Conservation (phyloP, 2,888 invertebrate genomes). For the Apoderus coryli region DNA sequence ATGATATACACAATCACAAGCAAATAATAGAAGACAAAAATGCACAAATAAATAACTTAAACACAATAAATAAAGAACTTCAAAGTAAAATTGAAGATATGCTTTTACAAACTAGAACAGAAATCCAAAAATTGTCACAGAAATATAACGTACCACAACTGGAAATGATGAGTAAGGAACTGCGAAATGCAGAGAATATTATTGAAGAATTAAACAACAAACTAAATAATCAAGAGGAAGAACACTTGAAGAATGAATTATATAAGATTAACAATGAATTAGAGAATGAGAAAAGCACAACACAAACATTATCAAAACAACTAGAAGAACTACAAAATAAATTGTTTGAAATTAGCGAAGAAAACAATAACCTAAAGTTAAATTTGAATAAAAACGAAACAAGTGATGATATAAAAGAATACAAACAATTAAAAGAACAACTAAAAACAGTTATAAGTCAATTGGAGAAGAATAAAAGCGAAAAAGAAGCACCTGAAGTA, state of each 20-base stretch:
- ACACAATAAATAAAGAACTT: slow-evolving; percentile 22
- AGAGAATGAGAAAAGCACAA: too few species aligned
- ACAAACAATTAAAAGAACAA: too few species aligned
- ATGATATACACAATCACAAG: slow-evolving; percentile 22
- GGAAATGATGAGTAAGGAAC: slow-evolving; percentile 24
- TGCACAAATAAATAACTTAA: slow-evolving; percentile 21
- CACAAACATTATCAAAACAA: slow-evolving; percentile 14
- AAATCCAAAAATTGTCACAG: slow-evolving; percentile 23
- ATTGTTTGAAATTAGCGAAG: too few species aligned
- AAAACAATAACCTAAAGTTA: too few species aligned
- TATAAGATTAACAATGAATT: too few species aligned
- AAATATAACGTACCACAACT: slow-evolving; percentile 26
- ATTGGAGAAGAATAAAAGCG: too few species aligned
- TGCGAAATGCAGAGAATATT: slow-evolving; percentile 20
- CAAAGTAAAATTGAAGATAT: slow-evolving; percentile 25
- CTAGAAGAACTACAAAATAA: too few species aligned
- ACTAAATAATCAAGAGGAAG: slow-evolving; percentile 17
- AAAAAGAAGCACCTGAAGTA: too few species aligned
- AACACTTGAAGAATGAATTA: too few species aligned
- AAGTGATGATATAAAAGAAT: too few species aligned
- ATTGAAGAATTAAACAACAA: slow-evolving; percentile 20
- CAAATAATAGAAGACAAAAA: slow-evolving; percentile 22
- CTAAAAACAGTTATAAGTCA: too few species aligned
- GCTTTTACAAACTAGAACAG: slow-evolving; percentile 23
- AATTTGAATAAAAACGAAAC: too few species aligned